phyloP scores from a whole-genome alignment of 1,140 invertebrate species.

The Drosophila novamexicana region DNA sequence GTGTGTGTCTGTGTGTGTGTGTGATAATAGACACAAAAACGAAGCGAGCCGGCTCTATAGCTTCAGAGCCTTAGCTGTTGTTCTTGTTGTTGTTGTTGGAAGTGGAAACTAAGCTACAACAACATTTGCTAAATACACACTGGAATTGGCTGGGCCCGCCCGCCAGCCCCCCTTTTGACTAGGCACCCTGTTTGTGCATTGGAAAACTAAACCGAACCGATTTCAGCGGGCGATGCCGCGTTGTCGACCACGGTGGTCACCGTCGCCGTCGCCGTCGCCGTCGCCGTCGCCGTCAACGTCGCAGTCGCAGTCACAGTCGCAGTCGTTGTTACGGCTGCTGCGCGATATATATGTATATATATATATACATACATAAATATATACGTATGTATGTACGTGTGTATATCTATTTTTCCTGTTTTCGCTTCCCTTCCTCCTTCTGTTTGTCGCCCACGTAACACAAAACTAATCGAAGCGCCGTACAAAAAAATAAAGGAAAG shows the following conservation, averaged over 20 bases:
- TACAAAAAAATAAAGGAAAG: background rate
- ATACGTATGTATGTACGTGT: constrained; percentile 1
- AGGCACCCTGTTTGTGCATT: constrained; percentile 62
- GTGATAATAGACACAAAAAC: constrained; percentile 59
- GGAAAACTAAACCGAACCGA: constrained; percentile 62
- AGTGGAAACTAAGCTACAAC: constrained; percentile 73
- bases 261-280: constrained; percentile 24
- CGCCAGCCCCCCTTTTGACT: background rate
- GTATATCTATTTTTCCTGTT: constrained; percentile 14
- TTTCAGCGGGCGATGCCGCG: constrained; percentile 28
- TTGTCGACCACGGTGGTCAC: constrained; percentile 7
- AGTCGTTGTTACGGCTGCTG: background rate
- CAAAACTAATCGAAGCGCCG: constrained; percentile 12
- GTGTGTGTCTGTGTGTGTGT: constrained; percentile 26
- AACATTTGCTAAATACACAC: constrained; percentile 79
- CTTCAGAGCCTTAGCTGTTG: constrained; percentile 41
- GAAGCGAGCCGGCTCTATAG: constrained; percentile 38
- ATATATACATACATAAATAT: constrained; percentile 3
- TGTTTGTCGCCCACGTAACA: constrained; percentile 12
- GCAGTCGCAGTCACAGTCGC: background rate
- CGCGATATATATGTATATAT: constrained; percentile 5
- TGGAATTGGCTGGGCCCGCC: constrained; percentile 62
- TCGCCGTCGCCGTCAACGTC: constrained; percentile 5
- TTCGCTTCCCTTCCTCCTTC: background rate
- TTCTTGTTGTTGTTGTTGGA: constrained; percentile 45